Evolutionary conservation across 2,797 vertebrate genomes (phyloP), one percentile per base, ranked within the genome.

Genomic region (Helostoma temminkii): DNA sequence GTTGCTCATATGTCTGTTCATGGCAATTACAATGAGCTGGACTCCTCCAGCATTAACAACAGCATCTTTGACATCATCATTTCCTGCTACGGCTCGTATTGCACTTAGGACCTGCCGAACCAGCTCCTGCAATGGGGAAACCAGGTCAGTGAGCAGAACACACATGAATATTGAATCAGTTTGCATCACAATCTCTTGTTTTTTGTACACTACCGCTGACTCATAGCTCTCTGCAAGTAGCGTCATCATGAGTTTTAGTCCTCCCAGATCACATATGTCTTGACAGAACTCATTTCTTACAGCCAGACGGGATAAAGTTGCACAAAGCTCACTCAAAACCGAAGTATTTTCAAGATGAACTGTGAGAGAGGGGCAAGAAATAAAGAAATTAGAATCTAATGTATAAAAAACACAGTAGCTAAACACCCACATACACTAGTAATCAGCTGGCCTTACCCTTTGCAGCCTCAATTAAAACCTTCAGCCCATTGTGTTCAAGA

Each of bases 281-380:
- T 98, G 97, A 84, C 97, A 99, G 90, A 97, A 99, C 84, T 99
- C 97, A 0, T 98, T 99, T 47, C 97, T 95, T 46, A 99, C 96
- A 0, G 96, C 95, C 78, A 99, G 92, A 32, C 94, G 95, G 3
- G 95, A 95, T 47, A 99, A 80, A 34, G 97, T 96, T 42, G 93
- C 93, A 74, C 97, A 99, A 6, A 99, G 90, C 46, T 98, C 97
- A 6, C 96, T 94, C 62, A 99, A 93, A 57, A 99, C 93, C 0
- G 89, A 70, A 0, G 76, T 78, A 78, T 96, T 92, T 10, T 89
- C 90, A 0, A 71, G 75, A 78, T 98, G 96, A 0, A 88, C 98
- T 97, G 92, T 0, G 24, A 69, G 11, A 30, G 43, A 52, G 6
- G 18, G 45, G 58, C 42, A 59, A 25, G 10, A 64, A 77, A 49